Evolutionary conservation across 1,140 invertebrate species (phyloP).

Genomic region (Aphaenogaster ashmeadi): DNA sequence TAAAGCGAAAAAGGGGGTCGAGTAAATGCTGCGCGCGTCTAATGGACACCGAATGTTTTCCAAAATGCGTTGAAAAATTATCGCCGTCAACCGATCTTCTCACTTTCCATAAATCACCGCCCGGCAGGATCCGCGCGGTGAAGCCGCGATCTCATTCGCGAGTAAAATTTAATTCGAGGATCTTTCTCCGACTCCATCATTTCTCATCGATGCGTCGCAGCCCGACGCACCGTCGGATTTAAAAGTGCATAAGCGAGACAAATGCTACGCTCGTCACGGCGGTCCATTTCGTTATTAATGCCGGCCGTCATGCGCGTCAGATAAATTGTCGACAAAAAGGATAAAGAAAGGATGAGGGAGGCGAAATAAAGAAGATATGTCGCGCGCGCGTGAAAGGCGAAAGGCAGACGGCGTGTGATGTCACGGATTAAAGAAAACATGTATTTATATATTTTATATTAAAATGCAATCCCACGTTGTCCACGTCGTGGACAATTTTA

Average conservation of each 20-base stretch:
- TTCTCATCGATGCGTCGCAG: slow-evolving; percentile 6
- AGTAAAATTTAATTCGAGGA: slow-evolving; percentile 23
- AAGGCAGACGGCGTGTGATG: background rate
- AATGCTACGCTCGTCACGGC: slow-evolving; percentile 17
- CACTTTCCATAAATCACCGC: background rate
- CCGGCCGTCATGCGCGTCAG: background rate
- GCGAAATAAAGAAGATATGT: background rate
- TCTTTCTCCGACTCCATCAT: background rate
- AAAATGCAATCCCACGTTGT: background rate
- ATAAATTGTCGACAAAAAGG: background rate
- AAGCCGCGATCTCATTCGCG: background rate
- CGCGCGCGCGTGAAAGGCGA: background rate
- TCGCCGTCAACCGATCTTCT: background rate
- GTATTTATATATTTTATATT: background rate
- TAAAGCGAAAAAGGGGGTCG: slow-evolving; percentile 23
- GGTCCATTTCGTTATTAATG: slow-evolving; percentile 3
- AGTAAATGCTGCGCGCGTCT: background rate
- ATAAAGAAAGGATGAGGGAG: background rate
- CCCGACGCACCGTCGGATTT: background rate
- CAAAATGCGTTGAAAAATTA: slow-evolving; percentile 19
- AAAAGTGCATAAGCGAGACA: slow-evolving; percentile 8
- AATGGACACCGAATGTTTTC: background rate
- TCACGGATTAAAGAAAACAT: background rate
- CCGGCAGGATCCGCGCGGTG: too few relatives aligned
- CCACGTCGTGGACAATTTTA: background rate